Conservation (phyloP, 2,888 invertebrate species). For the Carpatolechia fugitivella region DNA sequence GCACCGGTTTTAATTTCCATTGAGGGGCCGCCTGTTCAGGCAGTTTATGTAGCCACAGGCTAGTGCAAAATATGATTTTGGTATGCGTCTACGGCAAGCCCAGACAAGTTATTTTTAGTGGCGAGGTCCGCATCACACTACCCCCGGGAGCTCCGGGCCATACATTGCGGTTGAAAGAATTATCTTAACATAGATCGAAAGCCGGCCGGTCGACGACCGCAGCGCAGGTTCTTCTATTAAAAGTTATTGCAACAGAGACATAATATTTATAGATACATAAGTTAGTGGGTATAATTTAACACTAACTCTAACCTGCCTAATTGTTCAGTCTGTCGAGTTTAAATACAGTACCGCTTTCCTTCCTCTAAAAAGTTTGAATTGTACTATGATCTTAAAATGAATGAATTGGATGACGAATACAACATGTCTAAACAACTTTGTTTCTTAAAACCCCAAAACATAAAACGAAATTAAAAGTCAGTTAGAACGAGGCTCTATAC, state of each 20-base stretch:
- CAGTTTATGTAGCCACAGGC: constrained; percentile 6
- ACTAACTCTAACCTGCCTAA: too few species aligned
- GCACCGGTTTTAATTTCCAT: constrained; percentile 13
- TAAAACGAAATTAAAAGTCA: too few species aligned
- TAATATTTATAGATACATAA: too few species aligned
- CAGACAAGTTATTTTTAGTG: constrained; percentile 21
- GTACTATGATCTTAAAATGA: too few species aligned
- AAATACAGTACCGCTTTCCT: too few species aligned
- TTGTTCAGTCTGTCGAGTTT: too few species aligned
- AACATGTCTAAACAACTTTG: too few species aligned
- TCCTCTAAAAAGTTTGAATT: too few species aligned
- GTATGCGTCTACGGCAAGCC: constrained; percentile 13
- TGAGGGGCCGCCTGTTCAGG: background rate
- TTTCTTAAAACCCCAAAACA: too few species aligned
- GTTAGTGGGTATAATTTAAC: too few species aligned
- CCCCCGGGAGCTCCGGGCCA: constrained; percentile 54
- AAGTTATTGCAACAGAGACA: constrained; percentile 2
- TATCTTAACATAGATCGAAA: constrained; percentile 73
- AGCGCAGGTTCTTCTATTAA: constrained; percentile 46
- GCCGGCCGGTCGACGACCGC: constrained; percentile 57
- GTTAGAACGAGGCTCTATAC: background rate
- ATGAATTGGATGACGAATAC: too few species aligned
- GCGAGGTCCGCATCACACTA: constrained; percentile 30
- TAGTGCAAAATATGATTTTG: constrained; percentile 19
- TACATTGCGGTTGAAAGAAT: constrained; percentile 70